Base-by-base conservation (phyloP, 2,113 vertebrate genomes). In the Aptenodytes forsteri region DNA sequence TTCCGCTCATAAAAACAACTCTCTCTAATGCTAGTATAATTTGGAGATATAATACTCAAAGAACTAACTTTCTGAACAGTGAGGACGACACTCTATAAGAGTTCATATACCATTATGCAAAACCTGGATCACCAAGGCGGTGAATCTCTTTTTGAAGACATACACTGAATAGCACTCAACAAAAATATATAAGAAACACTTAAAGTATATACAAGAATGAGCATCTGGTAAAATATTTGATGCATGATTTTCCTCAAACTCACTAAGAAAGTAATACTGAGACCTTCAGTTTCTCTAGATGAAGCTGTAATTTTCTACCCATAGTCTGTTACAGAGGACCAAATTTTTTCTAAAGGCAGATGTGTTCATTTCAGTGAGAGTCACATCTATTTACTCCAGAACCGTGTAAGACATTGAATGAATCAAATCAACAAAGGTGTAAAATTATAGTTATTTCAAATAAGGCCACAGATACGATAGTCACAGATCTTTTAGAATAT, bases 61-160 rank as follows among this genome's bases (percentile, higher is more conserved):
- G 94, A 96, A 94, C 61, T 91, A 96, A 94, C 89, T 96, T 94
- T 96, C 59, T 86, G 84, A 96, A 81, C 32, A 94, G 90, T 56
- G 18, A 83, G 81, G 50, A 85, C 6, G 42, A 62, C 69, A 66
- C 25, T 93, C 85, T 69, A 4, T 95, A 89, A 94, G 81, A 83
- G 30, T n/a, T 78, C 38, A 54, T 72, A 61, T 16, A 66, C 40
- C 23, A 26, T 77, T 89, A 75, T 13, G 10, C 18, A 85, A 70
- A 92, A 38, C 27, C 13, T 52, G 69, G 61, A 83, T 86, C 12
- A 59, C 12, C 54, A 69, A 52, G 20, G 44, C 6, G 11, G 93
- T 85, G 15, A 77, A 54, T 70, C 10, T 83, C 44, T 80, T 88
- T 83, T 73, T 94, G 55, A 92, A 97, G 78, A 44, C 11, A 40